These are phyloP conservation scores for Spermophilus dauricus DNA, from an alignment of 2,113 vertebrate species.

Conservation along the genomic window DNA sequence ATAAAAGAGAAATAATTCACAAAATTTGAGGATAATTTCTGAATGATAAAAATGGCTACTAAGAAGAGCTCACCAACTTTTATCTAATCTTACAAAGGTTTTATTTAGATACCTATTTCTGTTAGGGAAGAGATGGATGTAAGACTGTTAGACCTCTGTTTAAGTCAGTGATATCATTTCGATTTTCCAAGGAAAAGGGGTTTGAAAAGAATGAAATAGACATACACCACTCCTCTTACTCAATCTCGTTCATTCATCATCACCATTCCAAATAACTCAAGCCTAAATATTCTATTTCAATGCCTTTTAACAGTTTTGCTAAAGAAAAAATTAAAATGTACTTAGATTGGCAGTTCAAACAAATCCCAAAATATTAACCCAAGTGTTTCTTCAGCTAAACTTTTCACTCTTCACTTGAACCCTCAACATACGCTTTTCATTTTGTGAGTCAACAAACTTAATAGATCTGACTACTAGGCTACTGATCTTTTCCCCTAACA, in stretches of 20 bases:
- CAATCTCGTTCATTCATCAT: not conserved
- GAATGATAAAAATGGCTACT: conserved; percentile 26
- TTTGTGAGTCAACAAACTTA: not conserved
- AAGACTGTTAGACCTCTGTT: not conserved
- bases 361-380: conserved; percentile 52
- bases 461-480: not conserved
- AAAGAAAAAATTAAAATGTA: conserved; percentile 39
- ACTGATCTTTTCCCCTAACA: not conserved
- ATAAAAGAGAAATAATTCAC: conserved; percentile 29
- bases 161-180: not conserved
- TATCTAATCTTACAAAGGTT: not conserved
- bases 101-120: not conserved
- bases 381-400: conserved; percentile 38
- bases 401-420: conserved; percentile 20
- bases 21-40: conserved; percentile 43
- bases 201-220: not conserved
- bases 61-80: not conserved
- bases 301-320: not conserved
- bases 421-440: not conserved
- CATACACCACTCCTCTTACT: not conserved
- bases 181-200: not conserved
- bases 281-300: conserved; percentile 19
- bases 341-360: conserved; percentile 18
- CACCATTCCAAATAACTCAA: not conserved
- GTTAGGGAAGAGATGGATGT: not conserved